Conservation (phyloP, 2,113 vertebrate species). For the Hydropotes inermis region DNA sequence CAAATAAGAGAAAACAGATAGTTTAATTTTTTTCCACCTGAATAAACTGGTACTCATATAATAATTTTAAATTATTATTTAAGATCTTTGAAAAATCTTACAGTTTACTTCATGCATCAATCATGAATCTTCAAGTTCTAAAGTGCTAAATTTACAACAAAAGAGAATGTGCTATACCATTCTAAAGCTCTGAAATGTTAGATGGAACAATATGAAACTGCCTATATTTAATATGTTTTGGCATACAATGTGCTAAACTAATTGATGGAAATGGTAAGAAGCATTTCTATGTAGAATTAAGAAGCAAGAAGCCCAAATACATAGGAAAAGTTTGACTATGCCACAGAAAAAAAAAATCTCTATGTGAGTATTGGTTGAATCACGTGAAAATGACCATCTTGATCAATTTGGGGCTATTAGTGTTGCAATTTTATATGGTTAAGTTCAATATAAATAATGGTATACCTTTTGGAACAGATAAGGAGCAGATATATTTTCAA, state of each 20-base stretch:
- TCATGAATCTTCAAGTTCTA: background rate
- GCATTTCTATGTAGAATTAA: background rate
- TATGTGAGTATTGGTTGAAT: background rate
- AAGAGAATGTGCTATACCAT: background rate
- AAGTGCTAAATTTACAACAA: background rate
- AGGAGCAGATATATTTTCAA: background rate
- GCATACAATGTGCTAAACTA: background rate
- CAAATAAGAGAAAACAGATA: background rate
- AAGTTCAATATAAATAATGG: background rate
- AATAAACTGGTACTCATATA: background rate
- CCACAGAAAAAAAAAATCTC: background rate
- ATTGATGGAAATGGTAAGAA: background rate
- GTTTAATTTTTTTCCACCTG: background rate
- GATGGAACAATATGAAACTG: background rate
- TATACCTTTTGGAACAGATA: background rate
- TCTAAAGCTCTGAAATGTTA: background rate
- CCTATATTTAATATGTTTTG: background rate
- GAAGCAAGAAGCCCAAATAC: background rate
- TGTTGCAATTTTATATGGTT: background rate
- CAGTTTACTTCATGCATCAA: background rate
- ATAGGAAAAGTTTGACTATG: background rate
- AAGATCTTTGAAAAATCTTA: background rate
- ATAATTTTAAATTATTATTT: background rate
- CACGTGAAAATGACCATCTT: background rate
- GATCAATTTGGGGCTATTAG: background rate